Base-by-base conservation (phyloP, 2,113 vertebrate species). In the Eubucco bourcierii region DNA sequence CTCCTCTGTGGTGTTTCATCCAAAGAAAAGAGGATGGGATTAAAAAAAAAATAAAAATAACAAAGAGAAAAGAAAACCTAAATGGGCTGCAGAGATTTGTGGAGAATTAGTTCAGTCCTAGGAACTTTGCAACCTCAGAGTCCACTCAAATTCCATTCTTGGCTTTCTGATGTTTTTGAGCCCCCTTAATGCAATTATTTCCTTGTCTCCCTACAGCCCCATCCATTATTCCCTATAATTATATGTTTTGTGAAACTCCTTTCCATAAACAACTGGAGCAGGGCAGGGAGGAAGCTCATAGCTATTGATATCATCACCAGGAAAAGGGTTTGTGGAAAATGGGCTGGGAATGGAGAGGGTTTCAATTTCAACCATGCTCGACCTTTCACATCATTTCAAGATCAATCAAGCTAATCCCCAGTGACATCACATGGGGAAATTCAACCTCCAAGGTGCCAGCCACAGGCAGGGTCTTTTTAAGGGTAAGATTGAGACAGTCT, bases 181-280 rank as follows among this genome's bases (percentile, higher is more conserved):
- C 88, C 91, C 92, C 88, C 92, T 96, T 94, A 74, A 90, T 94
- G 95, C 96, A 97, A 97, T 97, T 97, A 97, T 97, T 96, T 96
- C 88, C 94, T 95, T 94, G 95, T 95, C 96, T 96, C 94, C 92
- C 94, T 93, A 85, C 94, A 95, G 96, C 94, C 95, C 93, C 93
- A 97, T 97, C 95, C 96, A 97, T 97, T 97, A 97, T 96, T 96
- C 95, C 93, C 93, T 52, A n/a, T 97, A 97, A 97, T 96, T 97
- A 97, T 96, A 96, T 93, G 97, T 96, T 97, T 96, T 97, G 96
- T 81, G 87, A 94, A 96, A 93, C 91, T 95, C 95, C 92, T 97
- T 96, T 97, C 95, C 97, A 96, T 96, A 97, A 97, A 97, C 95
- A 95, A 96, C 82, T 73, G 85, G 33, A 84, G 72, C 88, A 91